Conservation (phyloP, 2,888 invertebrate species). For the Byasa hedistus region DNA sequence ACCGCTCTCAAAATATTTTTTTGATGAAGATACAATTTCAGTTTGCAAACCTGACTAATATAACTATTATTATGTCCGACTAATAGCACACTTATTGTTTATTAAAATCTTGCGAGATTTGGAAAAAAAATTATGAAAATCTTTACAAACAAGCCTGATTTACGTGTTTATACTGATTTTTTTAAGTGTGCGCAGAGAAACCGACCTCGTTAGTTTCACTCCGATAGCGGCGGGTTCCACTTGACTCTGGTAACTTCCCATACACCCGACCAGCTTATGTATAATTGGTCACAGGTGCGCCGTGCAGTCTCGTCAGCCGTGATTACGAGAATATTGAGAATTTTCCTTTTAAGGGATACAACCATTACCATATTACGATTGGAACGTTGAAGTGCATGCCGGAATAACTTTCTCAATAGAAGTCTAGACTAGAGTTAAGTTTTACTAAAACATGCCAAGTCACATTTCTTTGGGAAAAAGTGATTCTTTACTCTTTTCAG, state of each 20-base stretch:
- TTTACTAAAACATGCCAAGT: neutral
- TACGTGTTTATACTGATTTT: neutral
- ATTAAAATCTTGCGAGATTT: neutral
- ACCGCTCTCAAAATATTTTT: no score
- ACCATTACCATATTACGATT: constrained; percentile 33
- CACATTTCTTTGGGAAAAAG: neutral
- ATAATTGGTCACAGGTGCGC: constrained; percentile 62
- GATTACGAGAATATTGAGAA: constrained; percentile 45
- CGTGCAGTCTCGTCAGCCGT: constrained; percentile 40
- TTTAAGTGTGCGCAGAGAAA: constrained; percentile 19
- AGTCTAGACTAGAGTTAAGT: neutral
- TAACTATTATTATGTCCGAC: no score
- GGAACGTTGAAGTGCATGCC: constrained; percentile 36
- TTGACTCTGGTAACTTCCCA: constrained; percentile 51
- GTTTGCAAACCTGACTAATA: no score
- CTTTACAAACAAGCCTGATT: neutral
- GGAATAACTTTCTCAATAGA: constrained; percentile 22
- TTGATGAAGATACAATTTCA: no score
- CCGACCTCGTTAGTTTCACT: constrained; percentile 51
- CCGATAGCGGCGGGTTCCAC: constrained; percentile 50
- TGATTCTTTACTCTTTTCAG: neutral
- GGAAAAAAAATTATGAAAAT: neutral
- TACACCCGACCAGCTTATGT: constrained; percentile 50
- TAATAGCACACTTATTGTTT: no score
- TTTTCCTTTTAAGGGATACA: constrained; percentile 38